Evolutionary conservation across 2,113 vertebrate genomes (phyloP).

Genomic region (Laticauda laticaudata): DNA sequence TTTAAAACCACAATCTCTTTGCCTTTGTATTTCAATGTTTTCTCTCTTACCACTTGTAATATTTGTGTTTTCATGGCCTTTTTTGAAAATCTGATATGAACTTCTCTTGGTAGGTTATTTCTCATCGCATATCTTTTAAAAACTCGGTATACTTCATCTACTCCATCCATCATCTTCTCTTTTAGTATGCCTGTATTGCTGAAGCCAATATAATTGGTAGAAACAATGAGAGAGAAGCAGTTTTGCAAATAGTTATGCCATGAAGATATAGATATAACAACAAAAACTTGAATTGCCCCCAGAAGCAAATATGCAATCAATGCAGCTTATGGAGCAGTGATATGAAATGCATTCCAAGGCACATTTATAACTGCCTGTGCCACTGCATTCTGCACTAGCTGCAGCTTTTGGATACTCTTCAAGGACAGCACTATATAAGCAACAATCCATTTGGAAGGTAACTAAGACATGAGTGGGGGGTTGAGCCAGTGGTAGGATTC

Average conservation of each 20-base stretch:
- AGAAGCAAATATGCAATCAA: not conserved
- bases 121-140: no score
- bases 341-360: not conserved
- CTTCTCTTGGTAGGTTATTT: no score
- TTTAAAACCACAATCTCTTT: no score
- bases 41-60: no score
- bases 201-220: not conserved
- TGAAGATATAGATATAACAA: not conserved
- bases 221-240: not conserved
- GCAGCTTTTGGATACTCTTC: not conserved
- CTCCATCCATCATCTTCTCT: no score
- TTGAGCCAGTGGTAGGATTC: no score
- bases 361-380: not conserved
- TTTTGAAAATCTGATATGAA: no score
- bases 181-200: not conserved
- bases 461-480: not conserved
- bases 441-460: not conserved
- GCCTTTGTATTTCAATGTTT: no score
- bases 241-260: not conserved
- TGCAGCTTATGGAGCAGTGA: not conserved
- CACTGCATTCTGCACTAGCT: not conserved
- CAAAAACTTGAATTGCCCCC: not conserved
- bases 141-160: no score
- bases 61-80: no score
- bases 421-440: not conserved